A percentile compares a stretch with the other conserved stretches of the same genome.
Conservation (phyloP, 2,113 vertebrate species). For the Acrocephalus kingi region DNA sequence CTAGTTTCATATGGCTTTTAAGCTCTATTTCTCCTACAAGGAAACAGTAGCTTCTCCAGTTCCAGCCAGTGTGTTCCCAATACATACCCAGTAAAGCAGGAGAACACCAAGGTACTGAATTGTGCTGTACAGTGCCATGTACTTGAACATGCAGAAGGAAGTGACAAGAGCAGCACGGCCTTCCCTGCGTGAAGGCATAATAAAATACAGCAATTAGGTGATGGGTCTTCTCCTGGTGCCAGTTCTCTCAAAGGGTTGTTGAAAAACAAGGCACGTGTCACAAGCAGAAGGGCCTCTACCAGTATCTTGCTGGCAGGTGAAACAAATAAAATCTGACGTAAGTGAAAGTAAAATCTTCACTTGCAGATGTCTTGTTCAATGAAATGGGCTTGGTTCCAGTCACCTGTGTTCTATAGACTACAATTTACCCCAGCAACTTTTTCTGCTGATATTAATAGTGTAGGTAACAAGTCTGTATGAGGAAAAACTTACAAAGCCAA, state of each 20-base stretch:
- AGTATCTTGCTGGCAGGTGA: background rate
- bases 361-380: background rate
- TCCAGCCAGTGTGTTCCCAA: background rate
- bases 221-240: background rate
- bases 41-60: background rate
- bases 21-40: background rate
- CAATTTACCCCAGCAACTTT: background rate
- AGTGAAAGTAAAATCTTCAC: background rate
- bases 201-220: background rate
- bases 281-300: background rate
- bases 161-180: slow-evolving; percentile 80
- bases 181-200: slow-evolving; percentile 67
- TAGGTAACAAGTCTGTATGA: background rate
- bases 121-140: slow-evolving; percentile 84
- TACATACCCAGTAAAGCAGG: slow-evolving; percentile 82
- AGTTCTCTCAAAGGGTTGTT: background rate
- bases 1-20: background rate
- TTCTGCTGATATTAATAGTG: background rate
- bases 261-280: background rate
- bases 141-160: slow-evolving; percentile 84
- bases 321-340: background rate
- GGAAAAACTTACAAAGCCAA: background rate
- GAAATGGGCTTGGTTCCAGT: background rate
- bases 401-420: background rate
- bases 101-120: slow-evolving; percentile 81